Base-by-base conservation (phyloP, 2,113 vertebrate genomes). In the Caranx ignobilis region DNA sequence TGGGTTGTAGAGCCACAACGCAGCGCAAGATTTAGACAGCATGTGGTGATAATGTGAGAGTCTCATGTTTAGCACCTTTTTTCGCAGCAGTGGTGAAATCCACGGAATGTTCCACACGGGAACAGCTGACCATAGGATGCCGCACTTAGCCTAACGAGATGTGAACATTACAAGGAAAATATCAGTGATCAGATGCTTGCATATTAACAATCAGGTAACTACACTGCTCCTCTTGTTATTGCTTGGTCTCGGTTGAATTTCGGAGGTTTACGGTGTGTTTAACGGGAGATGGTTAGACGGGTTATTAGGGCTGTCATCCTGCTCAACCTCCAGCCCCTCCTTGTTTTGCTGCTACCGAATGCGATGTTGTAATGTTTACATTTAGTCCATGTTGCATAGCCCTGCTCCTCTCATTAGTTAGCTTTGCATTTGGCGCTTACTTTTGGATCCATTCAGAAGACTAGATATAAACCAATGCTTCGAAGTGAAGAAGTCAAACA, bases 161-260 rank as follows among this genome's bases (percentile, higher is more conserved):
- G 94, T 94, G 94, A 94, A 85, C 87, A 88, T 91, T 92, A 82
- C 86, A 75, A 83, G 90, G 85, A 43, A 87, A 90, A 89, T 83
- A 91, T 78, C 89, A 79, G 75, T 77, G 90, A 87, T 93, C 89
- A 75, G 90, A 94, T 95, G 92, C 87, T 84, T 89, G 89, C 93
- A 90, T 50, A 90, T 89, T 94, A 94, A 94, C 93, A 95, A 95
- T 94, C 95, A 95, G 94, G 95, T 95, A 95, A 93, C 62, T 56
- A 54, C 63, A 48, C n/a, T 68, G 48, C 66, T 82, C 48, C 26
- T 84, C 67, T 69, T 71, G 31, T 57, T 79, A 21, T 77, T 62
- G 77, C 68, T 71, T 67, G 71, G 61, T 69, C 59, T 83, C 35
- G 56, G 71, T 11, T 18, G 52, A 21, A 63, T 77, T 82, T 39